Evolutionary conservation across 2,888 invertebrate genomes (phyloP).

Genomic region (Dermolepida albohirtum): DNA sequence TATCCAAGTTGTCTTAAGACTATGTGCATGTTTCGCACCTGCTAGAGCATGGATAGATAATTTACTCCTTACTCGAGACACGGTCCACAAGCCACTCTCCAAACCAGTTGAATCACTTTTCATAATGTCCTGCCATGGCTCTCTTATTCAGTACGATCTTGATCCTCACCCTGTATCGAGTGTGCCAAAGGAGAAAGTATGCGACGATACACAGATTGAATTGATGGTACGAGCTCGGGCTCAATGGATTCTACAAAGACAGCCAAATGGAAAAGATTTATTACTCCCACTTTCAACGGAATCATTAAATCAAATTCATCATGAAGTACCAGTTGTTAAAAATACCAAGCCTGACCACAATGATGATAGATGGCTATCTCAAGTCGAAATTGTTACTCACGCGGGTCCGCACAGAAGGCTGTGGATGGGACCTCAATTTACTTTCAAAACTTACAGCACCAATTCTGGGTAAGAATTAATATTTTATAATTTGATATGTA

Average conservation of each 20-base stretch:
- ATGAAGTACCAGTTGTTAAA: conserved; percentile 50
- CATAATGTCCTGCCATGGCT: conserved; percentile 89
- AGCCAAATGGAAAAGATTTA: conserved; percentile 74
- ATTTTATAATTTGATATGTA: conserved; percentile 4
- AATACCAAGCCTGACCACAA: conserved; percentile 60
- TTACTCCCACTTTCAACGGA: conserved; percentile 80
- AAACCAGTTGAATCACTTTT: conserved; percentile 87
- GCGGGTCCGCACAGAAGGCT: conserved; percentile 93
- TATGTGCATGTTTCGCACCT: conserved; percentile 83
- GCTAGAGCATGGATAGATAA: conserved; percentile 77
- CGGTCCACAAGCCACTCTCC: conserved; percentile 61
- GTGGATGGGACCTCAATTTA: conserved; percentile 99
- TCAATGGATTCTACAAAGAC: conserved; percentile 88
- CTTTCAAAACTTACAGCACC: conserved; percentile 92
- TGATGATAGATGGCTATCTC: conserved; percentile 92
- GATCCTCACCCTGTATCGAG: conserved; percentile 78
- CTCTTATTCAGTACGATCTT: conserved; percentile 88
- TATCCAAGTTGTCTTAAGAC: conserved; percentile 77
- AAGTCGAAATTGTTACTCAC: conserved; percentile 98
- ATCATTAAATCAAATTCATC: conserved; percentile 73
- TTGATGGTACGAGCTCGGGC: conserved; percentile 87
- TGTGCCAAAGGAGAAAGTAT: conserved; percentile 84
- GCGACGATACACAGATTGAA: conserved; percentile 89
- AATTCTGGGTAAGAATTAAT: conserved; percentile 73
- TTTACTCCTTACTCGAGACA: conserved; percentile 59